Evolutionary conservation across 1,140 invertebrate species (phyloP).

Genomic region (Drosophila pruinosa): DNA sequence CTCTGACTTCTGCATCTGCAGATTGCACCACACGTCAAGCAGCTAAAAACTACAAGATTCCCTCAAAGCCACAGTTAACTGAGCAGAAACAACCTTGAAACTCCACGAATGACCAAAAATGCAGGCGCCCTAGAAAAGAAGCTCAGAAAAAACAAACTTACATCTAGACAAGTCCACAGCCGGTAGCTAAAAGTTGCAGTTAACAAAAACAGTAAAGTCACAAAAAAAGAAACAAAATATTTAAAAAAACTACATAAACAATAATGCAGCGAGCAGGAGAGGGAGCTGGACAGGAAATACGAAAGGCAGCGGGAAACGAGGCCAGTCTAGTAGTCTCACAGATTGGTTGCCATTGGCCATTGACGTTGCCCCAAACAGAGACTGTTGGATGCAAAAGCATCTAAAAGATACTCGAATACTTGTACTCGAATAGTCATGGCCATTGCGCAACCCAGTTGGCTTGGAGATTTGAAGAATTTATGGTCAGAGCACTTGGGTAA

Average conservation of each 20-base stretch:
- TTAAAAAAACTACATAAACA: slow-evolving; percentile 2
- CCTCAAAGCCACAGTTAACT: slow-evolving; percentile 13
- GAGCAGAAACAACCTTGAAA: slow-evolving; percentile 56
- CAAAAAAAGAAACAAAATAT: slow-evolving; percentile 20
- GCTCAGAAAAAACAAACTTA: slow-evolving; percentile 8
- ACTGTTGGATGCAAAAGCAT: slow-evolving; percentile 31
- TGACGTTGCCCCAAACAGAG: slow-evolving; percentile 48
- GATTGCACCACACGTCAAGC: slow-evolving; percentile 40
- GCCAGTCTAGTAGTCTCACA: slow-evolving; percentile 36
- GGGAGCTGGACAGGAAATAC: slow-evolving; percentile 55
- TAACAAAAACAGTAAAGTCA: too few species aligned
- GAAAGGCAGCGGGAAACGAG: slow-evolving; percentile 58
- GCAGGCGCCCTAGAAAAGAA: slow-evolving; percentile 33
- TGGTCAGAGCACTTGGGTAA: slow-evolving; percentile 46
- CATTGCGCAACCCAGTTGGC: slow-evolving; percentile 58
- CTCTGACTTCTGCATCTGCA: slow-evolving; percentile 38
- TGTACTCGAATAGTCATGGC: slow-evolving; percentile 29
- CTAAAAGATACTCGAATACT: slow-evolving; percentile 49
- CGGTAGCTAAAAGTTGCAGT: slow-evolving; percentile 20
- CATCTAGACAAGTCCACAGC: slow-evolving; percentile 2
- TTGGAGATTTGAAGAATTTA: slow-evolving; percentile 64
- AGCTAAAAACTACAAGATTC: slow-evolving; percentile 32
- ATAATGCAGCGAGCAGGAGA: slow-evolving; percentile 10
- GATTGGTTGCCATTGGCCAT: slow-evolving; percentile 64
- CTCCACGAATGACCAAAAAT: slow-evolving; percentile 56